Evolutionary conservation across 2,797 vertebrate species (phyloP).

Genomic region (Etheostoma nigrum): DNA sequence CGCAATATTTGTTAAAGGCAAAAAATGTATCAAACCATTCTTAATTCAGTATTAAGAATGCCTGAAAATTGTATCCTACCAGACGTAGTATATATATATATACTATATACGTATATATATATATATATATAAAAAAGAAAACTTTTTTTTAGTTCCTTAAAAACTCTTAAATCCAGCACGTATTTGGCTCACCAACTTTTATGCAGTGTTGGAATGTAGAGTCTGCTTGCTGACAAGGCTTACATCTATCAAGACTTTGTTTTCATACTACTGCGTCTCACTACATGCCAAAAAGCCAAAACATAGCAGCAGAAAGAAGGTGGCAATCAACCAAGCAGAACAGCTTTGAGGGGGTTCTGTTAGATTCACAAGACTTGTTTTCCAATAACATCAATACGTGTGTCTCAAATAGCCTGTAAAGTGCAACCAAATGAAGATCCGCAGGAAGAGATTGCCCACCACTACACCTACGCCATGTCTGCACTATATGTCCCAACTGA

Average conservation of each 20-base stretch:
- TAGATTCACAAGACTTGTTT: background rate
- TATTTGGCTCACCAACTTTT: background rate
- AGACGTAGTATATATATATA: too few relatives aligned
- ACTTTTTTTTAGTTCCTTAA: background rate
- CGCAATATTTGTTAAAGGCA: too few relatives aligned
- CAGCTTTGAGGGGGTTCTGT: slow-evolving; percentile 27
- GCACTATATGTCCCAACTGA: slow-evolving; percentile 30
- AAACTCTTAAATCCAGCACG: background rate
- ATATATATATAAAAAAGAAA: too few relatives aligned
- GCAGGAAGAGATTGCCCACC: slow-evolving; percentile 26
- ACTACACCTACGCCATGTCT: slow-evolving; percentile 60
- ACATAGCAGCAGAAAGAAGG: slow-evolving; percentile 18
- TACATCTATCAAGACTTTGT: slow-evolving; percentile 48
- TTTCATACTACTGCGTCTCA: slow-evolving; percentile 64
- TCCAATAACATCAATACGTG: slow-evolving; percentile 1
- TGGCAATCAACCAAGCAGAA: background rate
- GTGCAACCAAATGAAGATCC: slow-evolving; percentile 41
- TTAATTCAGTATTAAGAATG: too few relatives aligned
- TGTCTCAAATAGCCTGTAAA: slow-evolving; percentile 18
- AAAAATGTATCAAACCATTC: too few relatives aligned
- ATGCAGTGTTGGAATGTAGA: slow-evolving; percentile 16
- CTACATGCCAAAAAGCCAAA: slow-evolving; percentile 54
- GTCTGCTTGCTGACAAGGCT: slow-evolving; percentile 7
- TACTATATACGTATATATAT: too few relatives aligned
- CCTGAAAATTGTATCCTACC: too few relatives aligned